phyloP scores from a whole-genome alignment of 2,113 vertebrate genomes.

The Gobio gobio region DNA sequence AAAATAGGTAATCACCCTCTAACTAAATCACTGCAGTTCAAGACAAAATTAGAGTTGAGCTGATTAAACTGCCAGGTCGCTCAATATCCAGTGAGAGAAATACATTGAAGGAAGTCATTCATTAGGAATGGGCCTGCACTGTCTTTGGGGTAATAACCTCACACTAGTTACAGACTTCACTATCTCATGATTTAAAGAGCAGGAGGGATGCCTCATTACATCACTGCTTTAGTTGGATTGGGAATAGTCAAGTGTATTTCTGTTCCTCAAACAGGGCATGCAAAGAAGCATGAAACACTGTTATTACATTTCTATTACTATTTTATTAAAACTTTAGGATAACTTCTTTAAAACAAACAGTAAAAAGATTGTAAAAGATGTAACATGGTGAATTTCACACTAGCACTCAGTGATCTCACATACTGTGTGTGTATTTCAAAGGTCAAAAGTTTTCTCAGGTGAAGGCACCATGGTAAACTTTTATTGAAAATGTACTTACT shows the following conservation, averaged over 20 bases:
- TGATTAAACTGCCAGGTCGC: constrained; percentile 15
- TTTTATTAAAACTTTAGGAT: too few relatives aligned
- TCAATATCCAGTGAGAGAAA: constrained; percentile 28
- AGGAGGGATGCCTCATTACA: background rate
- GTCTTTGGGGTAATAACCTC: constrained; percentile 12
- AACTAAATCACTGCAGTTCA: constrained; percentile 15
- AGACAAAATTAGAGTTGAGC: background rate
- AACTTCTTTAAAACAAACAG: too few relatives aligned
- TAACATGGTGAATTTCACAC: too few relatives aligned
- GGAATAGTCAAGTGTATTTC: background rate
- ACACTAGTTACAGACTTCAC: constrained; percentile 11
- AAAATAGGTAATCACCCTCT: background rate
- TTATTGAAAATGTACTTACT: too few relatives aligned
- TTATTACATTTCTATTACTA: background rate
- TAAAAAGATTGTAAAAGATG: too few relatives aligned
- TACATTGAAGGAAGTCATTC: constrained; percentile 12
- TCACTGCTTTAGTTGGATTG: background rate
- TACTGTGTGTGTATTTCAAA: too few relatives aligned
- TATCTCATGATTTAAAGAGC: background rate
- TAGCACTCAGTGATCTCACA: too few relatives aligned
- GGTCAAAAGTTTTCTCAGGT: too few relatives aligned
- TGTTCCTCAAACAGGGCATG: too few relatives aligned
- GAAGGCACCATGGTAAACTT: too few relatives aligned
- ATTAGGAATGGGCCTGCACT: background rate
- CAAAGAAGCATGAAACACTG: background rate